A percentile compares a stretch with the other conserved stretches of the same genome.
Evolutionary conservation across 2,113 vertebrate species (phyloP).

Genomic region (Scatophagus argus): DNA sequence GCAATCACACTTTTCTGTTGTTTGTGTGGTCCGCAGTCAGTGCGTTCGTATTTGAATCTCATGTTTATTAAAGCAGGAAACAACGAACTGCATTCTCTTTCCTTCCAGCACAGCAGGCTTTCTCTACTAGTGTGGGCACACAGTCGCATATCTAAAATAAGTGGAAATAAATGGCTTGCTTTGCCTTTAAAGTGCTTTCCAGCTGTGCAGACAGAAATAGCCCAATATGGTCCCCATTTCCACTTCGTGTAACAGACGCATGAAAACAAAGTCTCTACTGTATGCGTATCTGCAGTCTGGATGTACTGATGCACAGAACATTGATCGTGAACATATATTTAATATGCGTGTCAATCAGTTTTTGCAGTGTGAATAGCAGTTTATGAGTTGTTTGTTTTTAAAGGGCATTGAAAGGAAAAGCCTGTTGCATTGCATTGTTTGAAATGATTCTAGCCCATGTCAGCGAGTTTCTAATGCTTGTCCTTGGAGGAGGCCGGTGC

Average conservation of each 20-base stretch:
- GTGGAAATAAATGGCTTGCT: slow-evolving; percentile 51
- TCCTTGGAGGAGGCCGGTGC: slow-evolving; percentile 18
- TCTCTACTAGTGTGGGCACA: slow-evolving; percentile 6
- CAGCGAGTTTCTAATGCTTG: slow-evolving; percentile 8
- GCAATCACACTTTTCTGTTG: slow-evolving; percentile 42
- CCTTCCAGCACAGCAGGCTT: slow-evolving; percentile 19
- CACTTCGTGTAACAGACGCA: slow-evolving; percentile 18
- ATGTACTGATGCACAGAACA: neutral
- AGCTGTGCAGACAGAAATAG: slow-evolving; percentile 53
- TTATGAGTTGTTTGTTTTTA: neutral
- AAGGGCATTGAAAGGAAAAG: slow-evolving; percentile 12
- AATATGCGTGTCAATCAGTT: neutral
- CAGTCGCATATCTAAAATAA: slow-evolving; percentile 19
- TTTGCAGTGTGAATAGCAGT: slow-evolving; percentile 1
- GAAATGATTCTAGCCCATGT: slow-evolving; percentile 7
- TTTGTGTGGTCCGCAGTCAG: slow-evolving; percentile 24
- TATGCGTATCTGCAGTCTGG: slow-evolving; percentile 3
- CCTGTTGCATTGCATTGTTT: neutral
- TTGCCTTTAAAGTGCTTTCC: slow-evolving; percentile 46
- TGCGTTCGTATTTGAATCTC: slow-evolving; percentile 39
- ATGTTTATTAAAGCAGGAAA: slow-evolving; percentile 50
- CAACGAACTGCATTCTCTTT: slow-evolving; percentile 5
- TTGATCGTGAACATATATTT: too few species aligned
- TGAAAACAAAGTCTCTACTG: neutral
- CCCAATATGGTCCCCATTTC: slow-evolving; percentile 5